phyloP scores from a whole-genome alignment of 2,888 invertebrate genomes.

The Diplazon laetatorius region DNA sequence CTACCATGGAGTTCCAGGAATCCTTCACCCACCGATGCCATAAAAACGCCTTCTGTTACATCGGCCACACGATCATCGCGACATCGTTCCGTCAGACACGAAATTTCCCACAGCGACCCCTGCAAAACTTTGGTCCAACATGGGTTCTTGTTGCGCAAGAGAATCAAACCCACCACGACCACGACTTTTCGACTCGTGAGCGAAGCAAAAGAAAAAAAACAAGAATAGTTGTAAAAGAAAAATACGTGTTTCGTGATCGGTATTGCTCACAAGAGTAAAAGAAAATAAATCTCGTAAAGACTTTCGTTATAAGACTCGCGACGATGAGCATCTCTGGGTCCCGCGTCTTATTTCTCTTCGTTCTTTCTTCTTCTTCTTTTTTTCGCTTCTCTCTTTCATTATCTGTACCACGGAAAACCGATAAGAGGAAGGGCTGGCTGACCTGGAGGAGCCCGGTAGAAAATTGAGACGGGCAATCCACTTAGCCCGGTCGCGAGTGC shows the following conservation, averaged over 20 bases:
- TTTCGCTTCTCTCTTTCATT: not conserved
- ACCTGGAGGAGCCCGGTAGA: not conserved
- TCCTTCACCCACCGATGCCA: constrained; percentile 31
- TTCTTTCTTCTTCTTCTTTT: too few species aligned
- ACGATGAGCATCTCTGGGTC: not conserved
- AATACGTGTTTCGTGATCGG: not conserved
- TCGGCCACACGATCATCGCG: constrained; percentile 42
- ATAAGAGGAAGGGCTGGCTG: not conserved
- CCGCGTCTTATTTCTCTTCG: not conserved
- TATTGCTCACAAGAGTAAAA: not conserved
- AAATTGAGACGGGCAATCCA: constrained; percentile 1
- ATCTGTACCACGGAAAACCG: not conserved
- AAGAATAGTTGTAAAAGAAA: not conserved
- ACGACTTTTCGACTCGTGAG: constrained; percentile 1
- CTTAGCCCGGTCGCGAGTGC: not conserved
- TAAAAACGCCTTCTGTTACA: constrained; percentile 32
- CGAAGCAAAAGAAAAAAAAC: not conserved
- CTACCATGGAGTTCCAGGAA: constrained; percentile 28
- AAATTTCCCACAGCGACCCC: not conserved
- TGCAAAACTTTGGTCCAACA: constrained; percentile 30
- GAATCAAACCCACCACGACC: not conserved
- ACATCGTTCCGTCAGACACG: constrained; percentile 16
- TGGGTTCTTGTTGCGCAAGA: constrained; percentile 10
- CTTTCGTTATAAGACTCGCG: not conserved
- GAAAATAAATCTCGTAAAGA: not conserved